phyloP scores from a whole-genome alignment of 1,140 invertebrate species.

The Cotesia chilonis region DNA sequence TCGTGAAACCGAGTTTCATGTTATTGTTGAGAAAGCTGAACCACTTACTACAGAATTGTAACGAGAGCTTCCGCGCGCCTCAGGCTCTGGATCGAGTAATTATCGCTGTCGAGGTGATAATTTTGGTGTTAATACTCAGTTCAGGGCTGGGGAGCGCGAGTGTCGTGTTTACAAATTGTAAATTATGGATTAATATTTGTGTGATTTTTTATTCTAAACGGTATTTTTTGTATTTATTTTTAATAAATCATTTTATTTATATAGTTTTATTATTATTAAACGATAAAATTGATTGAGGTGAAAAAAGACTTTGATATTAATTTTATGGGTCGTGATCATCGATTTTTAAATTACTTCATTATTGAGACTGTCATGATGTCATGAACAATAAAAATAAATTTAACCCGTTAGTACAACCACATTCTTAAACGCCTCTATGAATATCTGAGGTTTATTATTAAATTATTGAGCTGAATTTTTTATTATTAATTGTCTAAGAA shows the following conservation, averaged over 20 bases:
- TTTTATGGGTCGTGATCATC: not conserved
- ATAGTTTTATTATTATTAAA: not conserved
- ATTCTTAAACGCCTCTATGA: too few species aligned
- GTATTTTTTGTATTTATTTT: not conserved
- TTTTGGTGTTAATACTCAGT: not conserved
- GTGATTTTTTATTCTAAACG: slow-evolving; percentile 1
- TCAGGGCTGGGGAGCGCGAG: slow-evolving; percentile 33
- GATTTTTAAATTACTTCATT: too few species aligned
- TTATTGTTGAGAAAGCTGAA: slow-evolving; percentile 82
- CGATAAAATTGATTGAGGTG: not conserved
- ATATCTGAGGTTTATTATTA: too few species aligned
- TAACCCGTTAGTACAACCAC: too few species aligned
- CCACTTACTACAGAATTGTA: slow-evolving; percentile 81
- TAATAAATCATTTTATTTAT: not conserved
- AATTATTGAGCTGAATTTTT: too few species aligned
- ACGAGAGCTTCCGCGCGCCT: slow-evolving; percentile 56
- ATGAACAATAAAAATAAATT: too few species aligned
- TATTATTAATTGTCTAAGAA: too few species aligned
- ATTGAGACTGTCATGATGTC: too few species aligned
- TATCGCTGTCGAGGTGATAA: not conserved
- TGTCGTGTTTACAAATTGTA: slow-evolving; percentile 60
- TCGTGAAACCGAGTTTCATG: slow-evolving; percentile 83
- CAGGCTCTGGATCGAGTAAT: slow-evolving; percentile 48
- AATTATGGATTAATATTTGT: slow-evolving; percentile 3
- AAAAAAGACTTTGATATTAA: not conserved